Evolutionary conservation across 2,113 vertebrate genomes (phyloP).

Genomic region (Mobula birostris): DNA sequence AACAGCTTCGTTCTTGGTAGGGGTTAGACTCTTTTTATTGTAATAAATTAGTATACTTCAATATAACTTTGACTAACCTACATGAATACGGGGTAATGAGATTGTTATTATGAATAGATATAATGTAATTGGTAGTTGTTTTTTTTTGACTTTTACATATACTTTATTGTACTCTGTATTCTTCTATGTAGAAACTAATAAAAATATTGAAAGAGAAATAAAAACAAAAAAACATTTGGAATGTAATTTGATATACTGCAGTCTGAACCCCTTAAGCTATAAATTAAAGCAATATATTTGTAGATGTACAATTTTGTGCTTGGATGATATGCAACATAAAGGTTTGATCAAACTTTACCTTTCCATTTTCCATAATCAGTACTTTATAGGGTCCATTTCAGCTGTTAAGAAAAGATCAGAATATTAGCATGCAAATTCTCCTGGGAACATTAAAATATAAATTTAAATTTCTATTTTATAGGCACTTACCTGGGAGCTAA

Average conservation of each 20-base stretch:
- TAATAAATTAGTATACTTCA: no score
- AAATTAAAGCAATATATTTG: slow-evolving; percentile 33
- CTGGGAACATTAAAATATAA: slow-evolving; percentile 32
- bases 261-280: slow-evolving; percentile 30
- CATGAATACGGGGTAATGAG: no score
- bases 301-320: slow-evolving; percentile 27
- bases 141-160: no score
- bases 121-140: no score
- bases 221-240: slow-evolving; percentile 9
- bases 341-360: slow-evolving; percentile 37
- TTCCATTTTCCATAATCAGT: slow-evolving; percentile 37
- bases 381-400: slow-evolving; percentile 31
- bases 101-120: no score
- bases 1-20: no score
- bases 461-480: slow-evolving; percentile 37
- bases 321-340: slow-evolving; percentile 35
- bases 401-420: slow-evolving; percentile 24
- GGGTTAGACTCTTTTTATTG: no score
- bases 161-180: no score
- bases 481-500: slow-evolving; percentile 29
- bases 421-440: slow-evolving; percentile 31
- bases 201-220: not conserved
- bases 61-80: no score
- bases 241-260: slow-evolving; percentile 15
- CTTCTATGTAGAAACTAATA: no score